Percentiles rank a stretch among this genome's conserved stretches.
phyloP scores from a whole-genome alignment of 2,113 vertebrate species.

The Nesoenas mayeri region DNA sequence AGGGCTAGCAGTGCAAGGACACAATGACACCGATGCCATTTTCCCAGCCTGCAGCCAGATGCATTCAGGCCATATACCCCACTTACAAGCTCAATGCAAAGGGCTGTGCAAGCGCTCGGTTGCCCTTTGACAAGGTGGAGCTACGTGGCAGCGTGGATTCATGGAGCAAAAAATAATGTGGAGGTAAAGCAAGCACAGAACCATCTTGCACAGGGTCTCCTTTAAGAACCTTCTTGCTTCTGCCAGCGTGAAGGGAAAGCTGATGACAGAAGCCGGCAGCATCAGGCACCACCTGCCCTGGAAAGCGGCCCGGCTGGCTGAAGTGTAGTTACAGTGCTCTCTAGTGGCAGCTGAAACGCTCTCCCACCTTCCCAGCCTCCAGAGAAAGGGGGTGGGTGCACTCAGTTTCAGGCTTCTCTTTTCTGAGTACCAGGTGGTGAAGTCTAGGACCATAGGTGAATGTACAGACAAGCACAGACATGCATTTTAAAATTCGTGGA shows the following conservation, averaged over 20 bases:
- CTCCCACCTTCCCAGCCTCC: background rate
- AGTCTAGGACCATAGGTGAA: background rate
- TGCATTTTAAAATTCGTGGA: background rate
- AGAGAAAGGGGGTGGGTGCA: accelerated
- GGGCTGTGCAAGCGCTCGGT: accelerated
- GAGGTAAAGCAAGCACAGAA: background rate
- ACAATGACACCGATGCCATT: background rate
- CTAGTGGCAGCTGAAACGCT: background rate
- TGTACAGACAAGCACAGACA: background rate
- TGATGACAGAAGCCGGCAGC: background rate
- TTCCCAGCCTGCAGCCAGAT: background rate
- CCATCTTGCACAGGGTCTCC: background rate
- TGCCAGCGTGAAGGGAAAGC: background rate
- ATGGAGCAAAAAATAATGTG: accelerated
- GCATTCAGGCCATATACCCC: accelerated
- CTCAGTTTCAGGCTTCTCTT: background rate
- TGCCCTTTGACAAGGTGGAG: background rate
- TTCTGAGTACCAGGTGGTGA: background rate
- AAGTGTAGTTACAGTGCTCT: background rate
- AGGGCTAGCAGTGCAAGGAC: no score
- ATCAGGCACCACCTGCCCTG: background rate
- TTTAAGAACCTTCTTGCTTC: background rate
- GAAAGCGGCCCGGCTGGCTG: background rate
- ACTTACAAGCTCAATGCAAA: accelerated
- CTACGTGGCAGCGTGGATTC: background rate